phyloP scores from a whole-genome alignment of 2,888 invertebrate genomes.

The Chymomyza fuscimana region DNA sequence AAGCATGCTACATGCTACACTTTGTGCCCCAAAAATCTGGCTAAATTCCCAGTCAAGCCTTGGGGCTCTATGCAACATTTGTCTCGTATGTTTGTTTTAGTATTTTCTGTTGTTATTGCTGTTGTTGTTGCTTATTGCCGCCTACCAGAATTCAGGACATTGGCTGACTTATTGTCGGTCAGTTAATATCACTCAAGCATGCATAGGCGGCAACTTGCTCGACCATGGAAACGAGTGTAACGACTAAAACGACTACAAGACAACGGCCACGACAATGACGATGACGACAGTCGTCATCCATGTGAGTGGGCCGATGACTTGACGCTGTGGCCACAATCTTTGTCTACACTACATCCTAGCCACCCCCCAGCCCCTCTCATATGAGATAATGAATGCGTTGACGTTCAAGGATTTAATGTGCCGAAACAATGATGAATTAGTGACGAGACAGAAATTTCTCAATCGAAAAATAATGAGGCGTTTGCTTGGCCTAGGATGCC shows the following conservation, averaged over 20 bases:
- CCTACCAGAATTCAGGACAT: conserved; percentile 14
- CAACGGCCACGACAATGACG: conserved; percentile 14
- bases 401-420: conserved; percentile 76
- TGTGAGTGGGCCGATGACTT: conserved; percentile 63
- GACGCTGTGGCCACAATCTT: conserved; percentile 23
- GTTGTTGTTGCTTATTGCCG: conserved; percentile 16
- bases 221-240: conserved; percentile 17
- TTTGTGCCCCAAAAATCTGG: conserved; percentile 53
- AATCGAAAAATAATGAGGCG: conserved; percentile 73
- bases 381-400: conserved; percentile 73
- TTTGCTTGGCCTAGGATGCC: conserved; percentile 42
- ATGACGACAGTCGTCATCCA: conserved; percentile 20
- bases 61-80: conserved; percentile 11
- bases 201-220: conserved; percentile 35
- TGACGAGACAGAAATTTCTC: conserved; percentile 75
- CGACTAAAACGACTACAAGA: conserved; percentile 38
- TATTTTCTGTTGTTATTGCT: conserved; percentile 12
- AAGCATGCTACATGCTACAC: conserved; percentile 41
- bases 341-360: neutral
- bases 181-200: conserved; percentile 73
- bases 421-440: conserved; percentile 76
- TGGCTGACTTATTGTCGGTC: conserved; percentile 72
- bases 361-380: conserved; percentile 4
- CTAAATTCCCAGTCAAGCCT: conserved; percentile 52
- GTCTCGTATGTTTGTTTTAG: conserved; percentile 13